Evolutionary conservation across 1,140 invertebrate genomes (phyloP).

Genomic region (Capitella teleta): DNA sequence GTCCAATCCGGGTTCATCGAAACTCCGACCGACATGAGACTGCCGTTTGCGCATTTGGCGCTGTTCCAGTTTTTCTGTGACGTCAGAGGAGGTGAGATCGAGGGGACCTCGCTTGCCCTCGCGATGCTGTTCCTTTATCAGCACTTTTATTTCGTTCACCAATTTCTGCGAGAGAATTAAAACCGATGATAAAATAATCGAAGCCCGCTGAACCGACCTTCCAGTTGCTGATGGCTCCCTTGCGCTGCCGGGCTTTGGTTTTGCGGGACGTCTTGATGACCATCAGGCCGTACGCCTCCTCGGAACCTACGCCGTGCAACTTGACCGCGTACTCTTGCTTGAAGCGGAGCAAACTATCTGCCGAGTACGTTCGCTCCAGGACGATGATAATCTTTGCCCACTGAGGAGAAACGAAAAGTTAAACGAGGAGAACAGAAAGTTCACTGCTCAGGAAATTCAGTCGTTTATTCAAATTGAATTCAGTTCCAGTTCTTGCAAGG

Average conservation of each 20-base stretch:
- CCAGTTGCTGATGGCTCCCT: constrained; percentile 93
- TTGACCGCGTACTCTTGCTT: constrained; percentile 91
- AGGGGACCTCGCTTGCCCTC: constrained; percentile 17
- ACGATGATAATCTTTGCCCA: constrained; percentile 98
- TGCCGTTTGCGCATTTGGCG: background rate
- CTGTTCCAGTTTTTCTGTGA: constrained; percentile 2
- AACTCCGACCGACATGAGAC: background rate
- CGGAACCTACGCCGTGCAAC: constrained; percentile 44
- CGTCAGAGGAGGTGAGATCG: constrained; percentile 10
- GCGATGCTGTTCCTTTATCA: constrained; percentile 18
- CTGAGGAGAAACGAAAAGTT: no score
- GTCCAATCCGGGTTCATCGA: background rate
- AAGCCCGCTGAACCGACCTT: constrained; percentile 52
- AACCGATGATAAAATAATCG: background rate
- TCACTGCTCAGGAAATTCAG: background rate
- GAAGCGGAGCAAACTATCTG: constrained; percentile 75
- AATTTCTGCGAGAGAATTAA: constrained; percentile 23
- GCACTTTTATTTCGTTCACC: constrained; percentile 23
- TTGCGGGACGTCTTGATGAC: constrained; percentile 95
- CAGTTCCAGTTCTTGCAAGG: no score
- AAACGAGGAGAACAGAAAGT: background rate
- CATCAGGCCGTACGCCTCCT: constrained; percentile 68
- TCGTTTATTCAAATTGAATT: background rate
- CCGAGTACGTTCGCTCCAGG: constrained; percentile 79
- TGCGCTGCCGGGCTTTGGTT: constrained; percentile 87